Evolutionary conservation across 2,888 invertebrate species (phyloP), one percentile per base, ranked within the genome.

Genomic region (Cheilosia soror): DNA sequence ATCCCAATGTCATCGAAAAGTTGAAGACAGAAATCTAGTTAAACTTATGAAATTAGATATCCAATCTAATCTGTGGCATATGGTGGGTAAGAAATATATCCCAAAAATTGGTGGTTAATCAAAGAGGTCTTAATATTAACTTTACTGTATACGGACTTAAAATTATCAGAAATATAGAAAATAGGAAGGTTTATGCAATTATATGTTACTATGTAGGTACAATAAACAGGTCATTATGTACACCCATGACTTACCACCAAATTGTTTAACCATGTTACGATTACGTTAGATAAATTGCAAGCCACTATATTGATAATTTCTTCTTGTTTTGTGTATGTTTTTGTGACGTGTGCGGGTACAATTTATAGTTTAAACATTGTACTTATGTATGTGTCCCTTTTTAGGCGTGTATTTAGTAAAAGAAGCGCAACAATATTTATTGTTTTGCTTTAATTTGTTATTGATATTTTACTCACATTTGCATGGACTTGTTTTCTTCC

Each of bases 401-500:
- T 49, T 31, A 25, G 13, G 25, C 53, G 47, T 69, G 49, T 68
- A 13, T 68, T 49, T 6, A 27, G 15, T 42, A 68, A 68, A 55
- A 73, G 69, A 72, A 65, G 66, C 42, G 84, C 82, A 44, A 55
- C 55, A 87, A 68, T 55, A 77, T 69, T 76, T 49, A 66, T 63
- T 66, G 51, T 11, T 25, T 37, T 29, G 47, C 44, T 44, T 71
- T 11, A 37, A 37, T 11, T 44, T 68, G 66, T 60, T 37, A 40
- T 57, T 51, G 49, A 40, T 57, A 25, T 44, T 53, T 77, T 93
- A 97, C 97, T 97, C 94, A 97, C 97, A 97, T 95, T 97, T 97
- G 93, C 96, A 96, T 92, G 97, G 97, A 94, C 97, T 97, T 92
- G 97, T 97, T 95, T 96, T 97, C 94, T 97, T 97, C 93, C 97